Conservation (phyloP, 2,888 invertebrate genomes). For the Melieria crassipennis region DNA sequence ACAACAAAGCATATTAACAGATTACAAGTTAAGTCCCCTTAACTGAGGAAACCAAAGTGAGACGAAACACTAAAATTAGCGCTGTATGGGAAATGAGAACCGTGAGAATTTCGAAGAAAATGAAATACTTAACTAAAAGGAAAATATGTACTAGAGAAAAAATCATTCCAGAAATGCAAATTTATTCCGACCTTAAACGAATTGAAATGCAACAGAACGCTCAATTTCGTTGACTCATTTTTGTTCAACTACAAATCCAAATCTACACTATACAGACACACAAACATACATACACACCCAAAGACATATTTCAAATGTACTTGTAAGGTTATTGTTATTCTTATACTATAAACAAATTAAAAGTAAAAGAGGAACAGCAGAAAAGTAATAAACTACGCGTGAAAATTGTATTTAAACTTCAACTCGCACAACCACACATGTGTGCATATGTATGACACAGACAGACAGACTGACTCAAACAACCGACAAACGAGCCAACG, state of each 20-base stretch:
- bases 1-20: no score
- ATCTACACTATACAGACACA: slow-evolving; percentile 13
- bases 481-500: no score
- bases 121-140: slow-evolving; percentile 15
- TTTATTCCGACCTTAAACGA: background rate
- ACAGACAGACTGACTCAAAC: no score
- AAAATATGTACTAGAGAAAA: slow-evolving; percentile 6
- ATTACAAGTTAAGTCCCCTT: no score
- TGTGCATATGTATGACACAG: background rate
- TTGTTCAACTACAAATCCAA: background rate
- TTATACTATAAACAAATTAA: no score
- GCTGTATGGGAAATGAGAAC: no score
- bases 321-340: background rate
- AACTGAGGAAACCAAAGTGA: no score
- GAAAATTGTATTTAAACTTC: background rate
- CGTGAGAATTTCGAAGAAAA: background rate
- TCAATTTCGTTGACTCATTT: background rate
- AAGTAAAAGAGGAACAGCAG: no score
- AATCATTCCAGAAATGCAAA: slow-evolving; percentile 9
- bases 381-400: no score
- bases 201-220: slow-evolving; percentile 8
- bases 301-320: slow-evolving; percentile 18
- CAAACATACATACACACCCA: slow-evolving; percentile 1
- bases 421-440: slow-evolving; percentile 1
- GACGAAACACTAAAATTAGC: no score